Conservation (phyloP, 2,797 vertebrate genomes). For the Parauchenoglanis punctatus region DNA sequence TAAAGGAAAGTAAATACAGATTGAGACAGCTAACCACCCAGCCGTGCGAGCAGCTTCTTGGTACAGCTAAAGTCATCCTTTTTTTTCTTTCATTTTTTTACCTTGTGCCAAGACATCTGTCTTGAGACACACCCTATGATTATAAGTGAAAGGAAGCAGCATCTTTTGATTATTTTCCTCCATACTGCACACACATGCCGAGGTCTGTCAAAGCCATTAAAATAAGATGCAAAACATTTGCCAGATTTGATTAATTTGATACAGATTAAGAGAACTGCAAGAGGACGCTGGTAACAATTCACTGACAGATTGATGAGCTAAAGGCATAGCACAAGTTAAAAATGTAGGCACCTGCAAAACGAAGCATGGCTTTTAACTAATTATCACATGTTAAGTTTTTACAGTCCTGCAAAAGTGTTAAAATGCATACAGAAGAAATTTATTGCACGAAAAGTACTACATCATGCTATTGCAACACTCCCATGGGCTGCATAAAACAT, state of each 20-base stretch:
- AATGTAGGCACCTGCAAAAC: slow-evolving; percentile 12
- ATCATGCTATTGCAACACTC: slow-evolving; percentile 15
- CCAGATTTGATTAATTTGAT: slow-evolving; percentile 39
- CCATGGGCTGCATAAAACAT: slow-evolving; percentile 4
- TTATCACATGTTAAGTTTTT: slow-evolving; percentile 9
- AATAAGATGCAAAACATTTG: slow-evolving; percentile 37
- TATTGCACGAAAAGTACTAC: slow-evolving; percentile 3
- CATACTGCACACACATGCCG: slow-evolving; percentile 58
- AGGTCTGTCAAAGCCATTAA: slow-evolving; percentile 53
- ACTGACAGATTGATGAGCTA: slow-evolving; percentile 10
- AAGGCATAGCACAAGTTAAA: not conserved
- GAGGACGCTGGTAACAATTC: slow-evolving; percentile 1
- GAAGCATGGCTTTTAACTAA: not conserved
- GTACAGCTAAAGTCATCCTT: slow-evolving; percentile 67
- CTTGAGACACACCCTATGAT: slow-evolving; percentile 77
- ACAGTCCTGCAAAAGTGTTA: slow-evolving; percentile 20
- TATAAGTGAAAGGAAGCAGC: slow-evolving; percentile 72
- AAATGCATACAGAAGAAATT: slow-evolving; percentile 11
- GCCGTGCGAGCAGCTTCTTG: slow-evolving; percentile 62
- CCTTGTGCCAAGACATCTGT: slow-evolving; percentile 77
- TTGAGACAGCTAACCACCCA: slow-evolving; percentile 67
- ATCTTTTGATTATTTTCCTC: slow-evolving; percentile 73
- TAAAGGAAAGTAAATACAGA: slow-evolving; percentile 68
- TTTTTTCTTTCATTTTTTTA: slow-evolving; percentile 65
- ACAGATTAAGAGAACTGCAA: slow-evolving; percentile 16